Evolutionary conservation across 2,888 invertebrate genomes (phyloP).

Genomic region (Lottia scabra): DNA sequence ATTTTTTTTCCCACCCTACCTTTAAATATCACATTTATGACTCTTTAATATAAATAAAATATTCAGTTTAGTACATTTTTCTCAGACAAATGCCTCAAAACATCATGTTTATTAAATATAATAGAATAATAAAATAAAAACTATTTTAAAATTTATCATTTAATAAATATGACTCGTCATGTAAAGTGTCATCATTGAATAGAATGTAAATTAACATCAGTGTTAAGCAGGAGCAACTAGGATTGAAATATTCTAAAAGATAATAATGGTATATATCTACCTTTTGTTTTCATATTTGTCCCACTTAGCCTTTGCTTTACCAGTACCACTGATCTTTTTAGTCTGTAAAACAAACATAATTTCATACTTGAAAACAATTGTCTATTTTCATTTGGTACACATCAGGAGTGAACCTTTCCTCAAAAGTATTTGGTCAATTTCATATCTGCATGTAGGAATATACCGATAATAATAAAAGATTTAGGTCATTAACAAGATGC

Average conservation of each 20-base stretch:
- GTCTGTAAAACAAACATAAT: conserved; percentile 65
- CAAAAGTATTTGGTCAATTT: too few relatives aligned
- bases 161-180: conserved; percentile 1
- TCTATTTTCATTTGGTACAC: too few relatives aligned
- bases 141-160: conserved; percentile 10
- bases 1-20: too few relatives aligned
- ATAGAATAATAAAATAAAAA: neutral
- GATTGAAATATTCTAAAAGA: neutral
- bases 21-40: too few relatives aligned
- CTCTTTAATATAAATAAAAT: too few relatives aligned
- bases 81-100: conserved; percentile 2
- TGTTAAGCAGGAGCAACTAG: neutral
- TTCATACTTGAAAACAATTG: too few relatives aligned
- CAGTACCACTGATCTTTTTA: conserved; percentile 86
- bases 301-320: conserved; percentile 86
- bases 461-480: too few relatives aligned
- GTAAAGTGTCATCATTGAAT: neutral
- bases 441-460: too few relatives aligned
- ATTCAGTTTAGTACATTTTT: neutral
- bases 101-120: neutral
- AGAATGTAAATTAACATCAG: neutral
- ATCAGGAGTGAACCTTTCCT: too few relatives aligned
- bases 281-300: conserved; percentile 91
- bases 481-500: too few relatives aligned
- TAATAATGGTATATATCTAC: conserved; percentile 61